Conservation (phyloP, 1,140 invertebrate genomes). For the Wiebesia pumilae region DNA sequence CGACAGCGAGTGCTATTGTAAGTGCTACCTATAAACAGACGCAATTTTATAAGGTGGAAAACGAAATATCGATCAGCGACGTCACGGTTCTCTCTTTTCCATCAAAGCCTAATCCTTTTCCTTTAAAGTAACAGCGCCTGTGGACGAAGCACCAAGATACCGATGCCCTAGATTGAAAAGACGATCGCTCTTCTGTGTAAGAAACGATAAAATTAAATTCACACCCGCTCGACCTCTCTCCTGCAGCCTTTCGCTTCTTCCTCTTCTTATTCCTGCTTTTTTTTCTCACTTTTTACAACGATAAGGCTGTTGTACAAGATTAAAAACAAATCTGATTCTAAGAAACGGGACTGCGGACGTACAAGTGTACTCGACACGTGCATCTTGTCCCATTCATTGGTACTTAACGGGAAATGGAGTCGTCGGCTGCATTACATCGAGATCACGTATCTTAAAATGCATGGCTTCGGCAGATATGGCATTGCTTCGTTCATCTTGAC, state of each 20-base stretch:
- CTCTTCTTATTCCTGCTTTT: no score
- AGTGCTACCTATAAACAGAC: neutral
- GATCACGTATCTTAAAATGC: neutral
- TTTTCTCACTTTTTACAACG: no score
- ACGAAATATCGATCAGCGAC: neutral
- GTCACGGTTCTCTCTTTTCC: neutral
- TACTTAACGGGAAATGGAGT: neutral
- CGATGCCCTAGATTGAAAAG: neutral
- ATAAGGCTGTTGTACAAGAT: neutral
- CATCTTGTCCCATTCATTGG: neutral
- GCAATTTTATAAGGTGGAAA: neutral
- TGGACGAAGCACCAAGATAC: neutral
- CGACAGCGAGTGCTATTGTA: neutral
- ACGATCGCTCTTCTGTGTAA: neutral
- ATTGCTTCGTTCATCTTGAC: no score
- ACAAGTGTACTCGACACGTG: neutral
- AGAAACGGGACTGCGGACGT: neutral
- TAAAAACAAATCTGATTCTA: neutral
- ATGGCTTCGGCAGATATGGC: neutral
- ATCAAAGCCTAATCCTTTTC: slow-evolving; percentile 9
- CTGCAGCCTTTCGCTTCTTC: neutral
- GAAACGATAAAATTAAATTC: slow-evolving; percentile 1
- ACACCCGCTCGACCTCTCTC: neutral
- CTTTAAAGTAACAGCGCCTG: neutral
- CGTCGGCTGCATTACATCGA: neutral